Conservation (phyloP, 37 sponge, comb jelly and placozoan species). For the Hormiphora californensis region DNA sequence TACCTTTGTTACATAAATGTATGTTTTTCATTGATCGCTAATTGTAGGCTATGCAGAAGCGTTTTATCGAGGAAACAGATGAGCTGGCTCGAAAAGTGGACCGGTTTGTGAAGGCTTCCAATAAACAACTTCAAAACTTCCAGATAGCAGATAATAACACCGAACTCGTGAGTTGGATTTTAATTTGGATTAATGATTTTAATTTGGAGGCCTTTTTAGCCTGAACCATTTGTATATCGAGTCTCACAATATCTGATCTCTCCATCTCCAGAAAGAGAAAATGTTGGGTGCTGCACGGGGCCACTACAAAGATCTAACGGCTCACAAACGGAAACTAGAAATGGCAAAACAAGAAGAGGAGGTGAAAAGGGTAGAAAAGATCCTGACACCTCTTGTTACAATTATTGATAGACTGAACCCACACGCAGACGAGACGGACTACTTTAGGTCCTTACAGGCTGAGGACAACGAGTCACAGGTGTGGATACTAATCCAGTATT, state of each 20-base stretch:
- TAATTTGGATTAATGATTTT: neutral
- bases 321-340: neutral
- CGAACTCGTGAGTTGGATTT: neutral
- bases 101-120: constrained; percentile 1
- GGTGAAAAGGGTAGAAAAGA: neutral
- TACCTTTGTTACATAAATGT: too few species aligned
- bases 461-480: neutral
- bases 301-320: neutral
- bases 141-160: neutral
- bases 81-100: neutral
- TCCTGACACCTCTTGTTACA: neutral
- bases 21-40: neutral
- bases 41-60: neutral
- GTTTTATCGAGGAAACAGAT: neutral
- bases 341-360: neutral
- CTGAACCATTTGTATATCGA: neutral
- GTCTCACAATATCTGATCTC: neutral
- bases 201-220: neutral
- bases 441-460: constrained; percentile 20
- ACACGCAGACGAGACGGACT: constrained; percentile 1
- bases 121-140: neutral
- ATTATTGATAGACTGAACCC: neutral
- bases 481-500: too few species aligned
- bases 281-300: neutral
- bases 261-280: neutral